A percentile compares a stretch with the other conserved stretches of the same genome.
These are phyloP conservation scores for Hirundo rustica DNA, from an alignment of 2,797 vertebrate genomes.

Conservation along the genomic window DNA sequence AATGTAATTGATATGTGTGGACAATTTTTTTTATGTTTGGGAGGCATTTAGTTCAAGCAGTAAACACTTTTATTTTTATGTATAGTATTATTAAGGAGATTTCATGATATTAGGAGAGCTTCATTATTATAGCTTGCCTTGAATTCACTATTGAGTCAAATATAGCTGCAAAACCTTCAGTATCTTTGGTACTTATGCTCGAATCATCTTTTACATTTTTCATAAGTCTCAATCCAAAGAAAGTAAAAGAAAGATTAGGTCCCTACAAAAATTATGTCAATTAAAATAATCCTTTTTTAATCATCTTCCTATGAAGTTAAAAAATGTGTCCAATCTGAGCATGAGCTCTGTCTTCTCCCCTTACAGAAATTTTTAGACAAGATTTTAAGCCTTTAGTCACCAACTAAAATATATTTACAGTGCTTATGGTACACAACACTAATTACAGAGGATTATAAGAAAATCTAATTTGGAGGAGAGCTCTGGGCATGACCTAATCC, in stretches of 20 bases:
- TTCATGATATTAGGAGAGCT: constrained; percentile 1
- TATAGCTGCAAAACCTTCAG: constrained; percentile 10
- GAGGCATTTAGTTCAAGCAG: neutral
- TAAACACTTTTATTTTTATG: neutral
- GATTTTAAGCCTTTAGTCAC: neutral
- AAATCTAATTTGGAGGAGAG: neutral
- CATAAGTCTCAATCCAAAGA: neutral
- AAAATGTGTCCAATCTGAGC: neutral
- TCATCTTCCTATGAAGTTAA: neutral
- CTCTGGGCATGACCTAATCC: neutral
- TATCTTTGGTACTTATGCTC: neutral
- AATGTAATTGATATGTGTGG: neutral
- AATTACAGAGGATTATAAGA: neutral
- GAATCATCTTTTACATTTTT: constrained; percentile 44
- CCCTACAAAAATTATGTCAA: neutral
- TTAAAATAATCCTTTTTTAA: constrained; percentile 3
- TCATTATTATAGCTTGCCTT: constrained; percentile 10
- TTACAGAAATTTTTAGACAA: neutral
- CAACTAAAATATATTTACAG: neutral
- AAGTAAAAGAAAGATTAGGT: neutral
- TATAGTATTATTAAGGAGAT: neutral
- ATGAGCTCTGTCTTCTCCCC: neutral
- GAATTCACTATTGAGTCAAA: constrained; percentile 28
- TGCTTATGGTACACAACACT: neutral
- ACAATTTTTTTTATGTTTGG: neutral